These are phyloP conservation scores for Pecten maximus DNA, from an alignment of 2,888 invertebrate genomes.

Conservation along the genomic window DNA sequence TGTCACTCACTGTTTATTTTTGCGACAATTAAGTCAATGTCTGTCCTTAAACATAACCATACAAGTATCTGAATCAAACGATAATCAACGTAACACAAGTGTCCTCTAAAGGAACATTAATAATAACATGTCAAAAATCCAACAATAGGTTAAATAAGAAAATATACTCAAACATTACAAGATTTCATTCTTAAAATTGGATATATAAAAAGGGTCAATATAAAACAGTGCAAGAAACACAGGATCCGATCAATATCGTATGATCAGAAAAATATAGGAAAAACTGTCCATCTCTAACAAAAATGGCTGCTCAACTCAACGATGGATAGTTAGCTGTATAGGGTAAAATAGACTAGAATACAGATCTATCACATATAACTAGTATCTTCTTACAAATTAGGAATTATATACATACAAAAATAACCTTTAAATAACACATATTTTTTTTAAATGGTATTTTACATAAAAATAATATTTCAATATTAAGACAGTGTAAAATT, in stretches of 20 bases:
- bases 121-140: background rate
- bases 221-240: background rate
- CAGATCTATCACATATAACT: background rate
- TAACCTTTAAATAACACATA: background rate
- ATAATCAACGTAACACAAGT: background rate
- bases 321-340: background rate
- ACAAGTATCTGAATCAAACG: background rate
- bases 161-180: background rate
- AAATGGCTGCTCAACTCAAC: background rate
- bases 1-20: background rate
- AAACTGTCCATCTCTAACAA: constrained; percentile 14
- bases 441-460: background rate
- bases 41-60: background rate
- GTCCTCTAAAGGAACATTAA: background rate
- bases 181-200: background rate
- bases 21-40: background rate
- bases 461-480: background rate
- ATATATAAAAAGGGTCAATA: background rate
- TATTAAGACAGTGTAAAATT: background rate
- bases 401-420: constrained; percentile 22
- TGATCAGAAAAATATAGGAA: background rate
- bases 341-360: background rate
- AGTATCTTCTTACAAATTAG: background rate
- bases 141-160: constrained; percentile 13
- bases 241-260: background rate